phyloP scores from a whole-genome alignment of 2,888 invertebrate species.

The Polietes domitor region DNA sequence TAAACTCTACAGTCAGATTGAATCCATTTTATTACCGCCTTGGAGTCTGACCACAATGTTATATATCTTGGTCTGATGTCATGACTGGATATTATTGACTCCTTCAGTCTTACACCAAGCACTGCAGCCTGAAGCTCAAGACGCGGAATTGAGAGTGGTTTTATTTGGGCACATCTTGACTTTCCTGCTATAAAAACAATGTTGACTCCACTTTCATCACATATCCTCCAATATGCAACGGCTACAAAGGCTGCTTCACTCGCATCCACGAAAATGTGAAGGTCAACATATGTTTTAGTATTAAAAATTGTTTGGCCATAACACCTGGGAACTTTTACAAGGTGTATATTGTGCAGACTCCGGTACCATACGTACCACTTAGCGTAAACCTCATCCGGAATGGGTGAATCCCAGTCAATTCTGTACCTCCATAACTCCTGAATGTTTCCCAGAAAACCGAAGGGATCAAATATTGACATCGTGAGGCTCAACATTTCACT shows the following conservation, averaged over 20 bases:
- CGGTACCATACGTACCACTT: neutral
- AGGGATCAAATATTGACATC: conserved; percentile 45
- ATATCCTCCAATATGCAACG: conserved; percentile 32
- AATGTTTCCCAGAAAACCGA: conserved; percentile 44
- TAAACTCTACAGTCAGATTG: too few species aligned
- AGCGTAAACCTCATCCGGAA: conserved; percentile 22
- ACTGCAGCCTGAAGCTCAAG: conserved; percentile 38
- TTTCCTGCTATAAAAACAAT: conserved; percentile 31
- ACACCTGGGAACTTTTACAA: conserved; percentile 31
- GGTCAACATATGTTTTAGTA: conserved; percentile 24
- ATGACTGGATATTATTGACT: neutral
- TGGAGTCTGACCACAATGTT: conserved; percentile 19
- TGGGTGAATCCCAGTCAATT: neutral
- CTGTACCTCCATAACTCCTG: neutral
- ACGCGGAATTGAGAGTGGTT: conserved; percentile 34
- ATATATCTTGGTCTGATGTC: too few species aligned
- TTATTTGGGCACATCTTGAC: conserved; percentile 23
- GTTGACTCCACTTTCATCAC: neutral
- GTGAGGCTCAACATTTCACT: conserved; percentile 36
- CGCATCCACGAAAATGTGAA: conserved; percentile 39
- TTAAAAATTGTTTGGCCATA: neutral
- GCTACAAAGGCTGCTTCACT: conserved; percentile 43
- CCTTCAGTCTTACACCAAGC: conserved; percentile 14
- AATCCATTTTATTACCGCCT: conserved; percentile 61
- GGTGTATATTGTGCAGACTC: neutral